These are phyloP conservation scores for Dryocosmus kuriphilus DNA, from an alignment of 2,888 invertebrate genomes.

Conservation along the genomic window DNA sequence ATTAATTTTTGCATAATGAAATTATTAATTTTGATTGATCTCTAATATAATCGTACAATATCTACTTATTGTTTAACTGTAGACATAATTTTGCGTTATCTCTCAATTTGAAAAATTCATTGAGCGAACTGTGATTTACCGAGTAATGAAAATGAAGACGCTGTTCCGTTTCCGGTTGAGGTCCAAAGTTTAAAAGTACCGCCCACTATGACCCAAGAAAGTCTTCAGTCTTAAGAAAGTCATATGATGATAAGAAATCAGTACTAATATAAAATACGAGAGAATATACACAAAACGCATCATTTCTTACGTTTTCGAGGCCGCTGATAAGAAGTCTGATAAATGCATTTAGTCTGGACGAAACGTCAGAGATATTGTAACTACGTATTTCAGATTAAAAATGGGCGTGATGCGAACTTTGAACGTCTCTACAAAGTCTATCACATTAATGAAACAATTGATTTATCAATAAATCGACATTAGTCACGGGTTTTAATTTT, in stretches of 20 bases:
- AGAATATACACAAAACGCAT: not conserved
- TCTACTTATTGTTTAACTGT: too few relatives aligned
- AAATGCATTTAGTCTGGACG: slow-evolving; percentile 7
- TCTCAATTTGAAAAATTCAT: too few relatives aligned
- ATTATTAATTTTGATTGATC: too few relatives aligned
- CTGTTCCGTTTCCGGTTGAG: not conserved
- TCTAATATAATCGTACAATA: too few relatives aligned
- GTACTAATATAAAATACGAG: not conserved
- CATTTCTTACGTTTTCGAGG: slow-evolving; percentile 29
- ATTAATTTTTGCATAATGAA: too few relatives aligned
- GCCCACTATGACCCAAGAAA: slow-evolving; percentile 1
- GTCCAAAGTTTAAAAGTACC: slow-evolving; percentile 22
- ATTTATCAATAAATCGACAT: not conserved
- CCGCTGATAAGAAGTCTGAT: not conserved
- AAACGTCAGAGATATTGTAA: slow-evolving; percentile 24
- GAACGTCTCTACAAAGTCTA: slow-evolving; percentile 5
- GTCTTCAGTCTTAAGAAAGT: too few relatives aligned
- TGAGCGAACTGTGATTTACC: not conserved
- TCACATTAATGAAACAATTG: slow-evolving; percentile 1
- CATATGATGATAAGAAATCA: not conserved
- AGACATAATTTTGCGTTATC: too few relatives aligned
- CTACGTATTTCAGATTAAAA: slow-evolving; percentile 28
- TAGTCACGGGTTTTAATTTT: not conserved
- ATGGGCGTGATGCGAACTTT: slow-evolving; percentile 31
- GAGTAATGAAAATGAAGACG: not conserved